Percentiles rank a stretch among this genome's conserved stretches.
phyloP scores from a whole-genome alignment of 2,888 invertebrate genomes.

The Trichogramma dendrolimi region DNA sequence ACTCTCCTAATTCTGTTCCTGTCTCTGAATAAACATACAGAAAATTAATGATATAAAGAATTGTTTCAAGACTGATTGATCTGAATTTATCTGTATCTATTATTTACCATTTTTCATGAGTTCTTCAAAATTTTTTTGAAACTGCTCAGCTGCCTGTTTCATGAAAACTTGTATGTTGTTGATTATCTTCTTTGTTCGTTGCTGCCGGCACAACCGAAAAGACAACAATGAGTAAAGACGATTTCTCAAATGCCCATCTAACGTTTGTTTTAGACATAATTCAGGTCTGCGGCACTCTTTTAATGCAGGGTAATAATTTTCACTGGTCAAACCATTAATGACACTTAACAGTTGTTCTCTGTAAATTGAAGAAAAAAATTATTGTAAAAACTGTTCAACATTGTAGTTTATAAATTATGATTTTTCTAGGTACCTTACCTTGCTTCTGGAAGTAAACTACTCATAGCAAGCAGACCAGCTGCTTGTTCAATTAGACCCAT shows the following conservation, averaged over 20 bases:
- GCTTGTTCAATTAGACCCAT: slow-evolving; percentile 49
- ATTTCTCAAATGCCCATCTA: slow-evolving; percentile 41
- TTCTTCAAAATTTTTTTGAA: slow-evolving; percentile 72
- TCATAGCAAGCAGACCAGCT: slow-evolving; percentile 39
- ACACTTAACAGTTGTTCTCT: slow-evolving; percentile 47
- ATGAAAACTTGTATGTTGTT: slow-evolving; percentile 72
- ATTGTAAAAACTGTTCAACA: slow-evolving; percentile 12
- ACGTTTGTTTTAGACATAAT: slow-evolving; percentile 40
- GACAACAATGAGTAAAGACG: no score
- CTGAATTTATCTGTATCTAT: no score
- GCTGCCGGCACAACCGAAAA: slow-evolving; percentile 33
- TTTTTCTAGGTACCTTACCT: slow-evolving; percentile 36
- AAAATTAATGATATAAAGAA: slow-evolving; percentile 7
- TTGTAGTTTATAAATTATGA: slow-evolving; percentile 1
- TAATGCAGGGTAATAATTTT: slow-evolving; percentile 45
- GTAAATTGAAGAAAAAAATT: no score
- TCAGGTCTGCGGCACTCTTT: slow-evolving; percentile 44
- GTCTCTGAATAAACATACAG: no score
- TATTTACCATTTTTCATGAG: slow-evolving; percentile 59
- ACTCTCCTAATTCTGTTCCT: slow-evolving; percentile 35
- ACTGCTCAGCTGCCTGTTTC: slow-evolving; percentile 66
- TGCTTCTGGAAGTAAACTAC: slow-evolving; percentile 39
- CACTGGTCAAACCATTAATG: slow-evolving; percentile 40
- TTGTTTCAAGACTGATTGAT: slow-evolving; percentile 12
- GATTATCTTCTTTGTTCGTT: no score